Conservation (phyloP, 2,797 vertebrate genomes). For the Malurus leucopterus region DNA sequence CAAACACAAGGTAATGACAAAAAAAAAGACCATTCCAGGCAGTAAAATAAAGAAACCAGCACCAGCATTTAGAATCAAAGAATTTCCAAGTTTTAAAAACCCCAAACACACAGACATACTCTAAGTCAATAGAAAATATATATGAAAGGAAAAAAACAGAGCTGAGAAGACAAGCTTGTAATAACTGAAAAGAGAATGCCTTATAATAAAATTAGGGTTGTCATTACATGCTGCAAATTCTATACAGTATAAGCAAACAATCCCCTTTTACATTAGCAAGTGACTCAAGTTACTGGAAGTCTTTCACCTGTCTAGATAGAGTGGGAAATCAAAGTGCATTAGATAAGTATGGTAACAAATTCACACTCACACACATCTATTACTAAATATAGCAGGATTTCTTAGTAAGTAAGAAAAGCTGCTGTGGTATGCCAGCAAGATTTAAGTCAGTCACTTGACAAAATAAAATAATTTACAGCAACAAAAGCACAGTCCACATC, state of each 20-base stretch:
- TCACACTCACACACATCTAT: constrained; percentile 36
- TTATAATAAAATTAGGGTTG: neutral
- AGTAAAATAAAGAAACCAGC: neutral
- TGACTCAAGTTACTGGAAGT: constrained; percentile 16
- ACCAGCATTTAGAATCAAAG: neutral
- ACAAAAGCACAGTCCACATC: neutral
- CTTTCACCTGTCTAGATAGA: constrained; percentile 14
- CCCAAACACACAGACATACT: neutral
- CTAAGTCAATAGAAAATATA: neutral
- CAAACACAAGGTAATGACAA: neutral
- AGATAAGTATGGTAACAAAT: constrained; percentile 49
- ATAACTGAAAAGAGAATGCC: neutral
- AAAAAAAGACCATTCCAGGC: neutral
- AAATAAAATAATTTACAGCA: constrained; percentile 25
- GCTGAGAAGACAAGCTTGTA: neutral
- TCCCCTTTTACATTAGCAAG: neutral
- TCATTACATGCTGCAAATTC: neutral
- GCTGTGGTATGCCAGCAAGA: constrained; percentile 41
- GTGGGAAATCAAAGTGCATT: constrained; percentile 29
- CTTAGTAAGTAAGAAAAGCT: constrained; percentile 49
- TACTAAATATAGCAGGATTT: constrained; percentile 69
- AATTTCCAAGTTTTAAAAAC: neutral
- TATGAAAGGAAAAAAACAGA: neutral
- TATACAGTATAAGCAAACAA: neutral
- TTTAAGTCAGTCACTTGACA: constrained; percentile 25